A percentile compares a stretch with the other conserved stretches of the same genome.
These are phyloP conservation scores for Clarias laeviceps DNA, from an alignment of 2,797 vertebrate genomes.

Conservation along the genomic window DNA sequence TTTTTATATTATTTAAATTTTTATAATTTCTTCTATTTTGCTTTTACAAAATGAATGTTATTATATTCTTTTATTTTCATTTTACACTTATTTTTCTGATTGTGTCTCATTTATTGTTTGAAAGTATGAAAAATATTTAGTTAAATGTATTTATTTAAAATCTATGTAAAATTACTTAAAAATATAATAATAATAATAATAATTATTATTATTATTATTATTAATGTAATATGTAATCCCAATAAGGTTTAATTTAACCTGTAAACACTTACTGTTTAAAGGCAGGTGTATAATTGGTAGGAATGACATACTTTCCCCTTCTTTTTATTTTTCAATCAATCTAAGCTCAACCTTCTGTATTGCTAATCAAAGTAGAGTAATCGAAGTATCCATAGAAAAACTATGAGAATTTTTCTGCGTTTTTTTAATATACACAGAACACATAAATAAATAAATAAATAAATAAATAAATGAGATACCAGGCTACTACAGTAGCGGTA, in stretches of 20 bases:
- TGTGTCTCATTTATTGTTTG: background rate
- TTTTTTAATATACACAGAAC: no score
- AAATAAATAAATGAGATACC: background rate
- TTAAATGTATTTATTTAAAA: no score
- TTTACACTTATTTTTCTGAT: background rate
- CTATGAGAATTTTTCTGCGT: background rate
- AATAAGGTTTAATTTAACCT: background rate
- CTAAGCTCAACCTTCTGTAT: background rate
- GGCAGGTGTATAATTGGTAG: no score
- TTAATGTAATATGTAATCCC: background rate
- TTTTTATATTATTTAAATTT: background rate
- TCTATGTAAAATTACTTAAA: background rate
- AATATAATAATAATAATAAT: no score
- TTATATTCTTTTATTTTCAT: no score
- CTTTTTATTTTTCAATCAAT: background rate
- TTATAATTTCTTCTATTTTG: background rate
- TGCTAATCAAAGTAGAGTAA: background rate
- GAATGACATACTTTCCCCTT: no score
- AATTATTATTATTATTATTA: background rate
- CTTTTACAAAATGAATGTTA: background rate
- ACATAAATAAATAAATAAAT: no score
- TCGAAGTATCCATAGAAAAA: background rate
- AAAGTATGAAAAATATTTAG: no score
- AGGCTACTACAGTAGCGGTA: background rate
- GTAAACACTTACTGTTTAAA: no score